Evolutionary conservation across 1,140 invertebrate species (phyloP).

Genomic region (Dolichoris vasculosae): DNA sequence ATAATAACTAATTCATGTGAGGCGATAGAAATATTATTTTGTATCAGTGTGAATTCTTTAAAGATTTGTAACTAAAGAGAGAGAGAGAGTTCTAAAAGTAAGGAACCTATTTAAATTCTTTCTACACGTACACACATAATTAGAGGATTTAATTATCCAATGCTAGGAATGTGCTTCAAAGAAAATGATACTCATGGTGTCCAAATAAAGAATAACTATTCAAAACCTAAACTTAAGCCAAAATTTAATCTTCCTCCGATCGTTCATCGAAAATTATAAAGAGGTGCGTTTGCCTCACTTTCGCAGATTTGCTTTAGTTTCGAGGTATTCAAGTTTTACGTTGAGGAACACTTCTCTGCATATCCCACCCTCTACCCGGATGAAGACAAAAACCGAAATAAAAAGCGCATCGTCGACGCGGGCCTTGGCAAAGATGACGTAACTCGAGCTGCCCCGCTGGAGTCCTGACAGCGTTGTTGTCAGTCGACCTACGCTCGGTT

Average conservation of each 20-base stretch:
- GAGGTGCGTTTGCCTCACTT: background rate
- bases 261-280: conserved; percentile 48
- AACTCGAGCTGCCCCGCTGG: conserved; percentile 61
- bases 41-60: too few relatives aligned
- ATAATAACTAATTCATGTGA: too few relatives aligned
- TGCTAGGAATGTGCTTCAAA: background rate
- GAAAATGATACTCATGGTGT: background rate
- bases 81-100: too few relatives aligned
- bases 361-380: background rate
- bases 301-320: too few relatives aligned
- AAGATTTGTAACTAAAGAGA: too few relatives aligned
- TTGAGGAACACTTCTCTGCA: background rate
- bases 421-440: conserved; percentile 61
- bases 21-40: too few relatives aligned
- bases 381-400: background rate
- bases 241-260: conserved; percentile 27
- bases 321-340: too few relatives aligned
- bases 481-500: conserved; percentile 59
- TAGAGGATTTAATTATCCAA: conserved; percentile 38
- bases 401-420: conserved; percentile 60
- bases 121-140: background rate
- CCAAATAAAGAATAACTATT: conserved; percentile 29
- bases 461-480: too few relatives aligned
- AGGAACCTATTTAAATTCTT: too few relatives aligned
- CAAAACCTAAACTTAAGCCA: background rate